phyloP scores from a whole-genome alignment of 2,888 invertebrate genomes.

The Synergus gifuensis region DNA sequence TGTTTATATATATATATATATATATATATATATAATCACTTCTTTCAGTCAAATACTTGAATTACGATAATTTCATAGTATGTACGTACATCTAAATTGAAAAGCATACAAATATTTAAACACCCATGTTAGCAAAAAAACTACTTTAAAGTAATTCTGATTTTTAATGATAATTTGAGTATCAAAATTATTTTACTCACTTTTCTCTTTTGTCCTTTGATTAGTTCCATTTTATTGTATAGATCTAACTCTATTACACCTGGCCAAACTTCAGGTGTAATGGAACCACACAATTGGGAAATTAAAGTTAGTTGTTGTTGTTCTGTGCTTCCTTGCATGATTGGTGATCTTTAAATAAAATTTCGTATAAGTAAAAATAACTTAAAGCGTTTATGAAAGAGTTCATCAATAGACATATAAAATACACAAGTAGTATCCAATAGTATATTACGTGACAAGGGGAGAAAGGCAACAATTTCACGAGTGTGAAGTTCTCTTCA shows the following conservation, averaged over 20 bases:
- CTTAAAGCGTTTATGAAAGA: too few species aligned
- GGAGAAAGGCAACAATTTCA: too few species aligned
- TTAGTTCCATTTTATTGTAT: slow-evolving; percentile 92
- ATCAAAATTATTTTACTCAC: slow-evolving; percentile 80
- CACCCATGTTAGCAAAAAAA: neutral
- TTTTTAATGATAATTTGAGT: slow-evolving; percentile 17
- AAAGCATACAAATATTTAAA: neutral
- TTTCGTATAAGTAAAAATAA: neutral
- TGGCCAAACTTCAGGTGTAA: slow-evolving; percentile 95
- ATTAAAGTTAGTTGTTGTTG: slow-evolving; percentile 97
- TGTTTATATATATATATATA: too few species aligned
- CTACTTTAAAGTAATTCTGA: neutral
- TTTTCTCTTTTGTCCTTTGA: slow-evolving; percentile 91
- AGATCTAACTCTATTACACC: slow-evolving; percentile 94
- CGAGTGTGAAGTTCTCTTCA: too few species aligned
- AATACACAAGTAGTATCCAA: too few species aligned
- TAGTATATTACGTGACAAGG: too few species aligned
- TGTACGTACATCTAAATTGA: neutral
- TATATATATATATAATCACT: neutral
- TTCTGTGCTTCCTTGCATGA: slow-evolving; percentile 98
- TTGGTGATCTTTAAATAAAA: slow-evolving; percentile 83
- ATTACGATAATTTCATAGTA: neutral
- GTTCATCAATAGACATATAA: too few species aligned
- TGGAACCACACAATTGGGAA: slow-evolving; percentile 97
- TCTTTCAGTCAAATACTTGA: neutral